These are phyloP conservation scores for Seriola dumerili DNA, from an alignment of 2,113 vertebrate genomes.

Conservation along the genomic window DNA sequence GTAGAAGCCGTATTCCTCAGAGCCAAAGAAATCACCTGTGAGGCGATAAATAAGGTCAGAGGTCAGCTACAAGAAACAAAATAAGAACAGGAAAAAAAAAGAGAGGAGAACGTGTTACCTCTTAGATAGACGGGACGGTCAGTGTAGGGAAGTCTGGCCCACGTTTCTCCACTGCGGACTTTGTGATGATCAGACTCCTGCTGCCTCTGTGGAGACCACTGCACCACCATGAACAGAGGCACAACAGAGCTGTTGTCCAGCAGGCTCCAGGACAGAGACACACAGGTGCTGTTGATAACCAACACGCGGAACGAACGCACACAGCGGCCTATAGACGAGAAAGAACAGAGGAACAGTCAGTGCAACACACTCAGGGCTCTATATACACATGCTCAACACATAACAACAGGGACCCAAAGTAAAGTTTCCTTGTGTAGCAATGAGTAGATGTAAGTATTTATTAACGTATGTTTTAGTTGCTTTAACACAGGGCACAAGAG, in stretches of 20 bases:
- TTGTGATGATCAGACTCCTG: slow-evolving; percentile 43
- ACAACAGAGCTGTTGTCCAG: slow-evolving; percentile 56
- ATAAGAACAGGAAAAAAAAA: not conserved
- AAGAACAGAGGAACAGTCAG: not conserved
- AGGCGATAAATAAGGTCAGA: slow-evolving; percentile 27
- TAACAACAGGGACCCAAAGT: not conserved
- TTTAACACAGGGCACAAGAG: no score
- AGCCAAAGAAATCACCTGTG: slow-evolving; percentile 89
- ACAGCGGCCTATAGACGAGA: slow-evolving; percentile 79
- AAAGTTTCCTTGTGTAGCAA: no score
- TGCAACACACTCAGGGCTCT: not conserved
- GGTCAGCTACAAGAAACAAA: not conserved
- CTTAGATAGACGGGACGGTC: slow-evolving; percentile 78
- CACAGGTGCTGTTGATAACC: slow-evolving; percentile 89
- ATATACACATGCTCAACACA: not conserved
- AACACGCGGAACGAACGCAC: slow-evolving; percentile 84
- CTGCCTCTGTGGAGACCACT: slow-evolving; percentile 87
- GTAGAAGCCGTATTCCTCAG: slow-evolving; percentile 90
- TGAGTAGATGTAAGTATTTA: not conserved
- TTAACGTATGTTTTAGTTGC: not conserved
- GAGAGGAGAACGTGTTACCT: slow-evolving; percentile 50
- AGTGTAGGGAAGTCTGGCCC: slow-evolving; percentile 86
- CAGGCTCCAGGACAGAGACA: slow-evolving; percentile 88
- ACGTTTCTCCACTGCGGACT: slow-evolving; percentile 79
- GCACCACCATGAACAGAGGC: slow-evolving; percentile 87